Base-by-base conservation (phyloP, 2,888 invertebrate species). In the Ophraella communa region DNA sequence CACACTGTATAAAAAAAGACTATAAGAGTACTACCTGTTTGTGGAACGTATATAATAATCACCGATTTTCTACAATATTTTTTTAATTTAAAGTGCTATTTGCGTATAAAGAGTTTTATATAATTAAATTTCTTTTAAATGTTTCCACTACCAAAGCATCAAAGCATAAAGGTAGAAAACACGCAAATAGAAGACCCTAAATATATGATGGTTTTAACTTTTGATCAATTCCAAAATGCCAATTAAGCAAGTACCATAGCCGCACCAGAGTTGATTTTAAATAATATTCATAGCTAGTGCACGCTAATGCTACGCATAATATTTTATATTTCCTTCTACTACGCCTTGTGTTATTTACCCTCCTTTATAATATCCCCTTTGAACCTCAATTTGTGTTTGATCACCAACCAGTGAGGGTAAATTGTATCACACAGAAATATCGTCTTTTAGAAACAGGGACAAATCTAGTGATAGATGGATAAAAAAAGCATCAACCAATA, bases 321-420 rank as follows among this genome's bases (percentile, higher is more conserved):
- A 17, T 17, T 17, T 17, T 14, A 39, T 2, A 39, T 5, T 39
- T 8, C 39, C 39, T 17, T 2, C 7, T 7, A 39, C 39, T 39
- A n/a, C 39, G 17, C 39, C 39, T 17, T 14, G 39, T 39, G 17
- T 2, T 17, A 39, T 39, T 33, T 24, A 35, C 59, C 59, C 59
- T 51, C 17, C 14, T 49, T n/a, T 24, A 33, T 10, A n/a, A 18
- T 21, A 20, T 58, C 59, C 59, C 59, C 39, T 51, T 51, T 42
- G 17, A 51, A 59, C 59, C 59, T 51, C 24, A 59, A 51, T 33
- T 59, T 51, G 51, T 44, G 59, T 59, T 51, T 59, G 59, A 59
- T 59, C 42, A 58, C 35, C 35, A 47, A 35, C 27, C 14, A 59
- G 51, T 20, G 49, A 51, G 49, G 49, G 23, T 51, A 59, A 51